Conservation (phyloP, 2,888 invertebrate genomes). For the Pomacea canaliculata region DNA sequence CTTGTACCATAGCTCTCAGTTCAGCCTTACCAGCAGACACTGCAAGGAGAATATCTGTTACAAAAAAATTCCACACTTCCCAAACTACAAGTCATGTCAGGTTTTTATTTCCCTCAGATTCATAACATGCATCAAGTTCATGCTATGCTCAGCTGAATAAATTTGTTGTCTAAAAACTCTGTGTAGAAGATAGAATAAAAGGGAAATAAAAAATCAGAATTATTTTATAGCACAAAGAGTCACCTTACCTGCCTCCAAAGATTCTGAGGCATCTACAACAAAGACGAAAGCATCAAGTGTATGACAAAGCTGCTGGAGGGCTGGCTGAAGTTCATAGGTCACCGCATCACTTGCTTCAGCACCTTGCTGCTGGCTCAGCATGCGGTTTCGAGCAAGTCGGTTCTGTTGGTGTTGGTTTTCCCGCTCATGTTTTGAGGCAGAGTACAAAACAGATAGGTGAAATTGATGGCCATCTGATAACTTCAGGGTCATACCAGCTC, state of each 20-base stretch:
- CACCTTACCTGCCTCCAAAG: constrained; percentile 36
- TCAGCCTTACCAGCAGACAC: constrained; percentile 37
- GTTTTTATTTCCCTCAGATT: too few species aligned
- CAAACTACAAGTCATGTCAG: too few species aligned
- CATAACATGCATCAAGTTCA: too few species aligned
- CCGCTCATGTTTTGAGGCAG: constrained; percentile 51
- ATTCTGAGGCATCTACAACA: constrained; percentile 59
- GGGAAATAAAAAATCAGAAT: too few species aligned
- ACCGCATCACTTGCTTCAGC: constrained; percentile 21
- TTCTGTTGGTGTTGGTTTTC: constrained; percentile 30
- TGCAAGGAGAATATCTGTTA: constrained; percentile 11
- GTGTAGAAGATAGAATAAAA: too few species aligned
- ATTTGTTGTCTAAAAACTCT: too few species aligned
- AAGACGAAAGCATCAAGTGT: constrained; percentile 66
- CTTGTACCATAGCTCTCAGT: constrained; percentile 59
- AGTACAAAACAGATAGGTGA: constrained; percentile 57
- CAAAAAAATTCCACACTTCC: too few species aligned
- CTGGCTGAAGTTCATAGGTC: constrained; percentile 52
- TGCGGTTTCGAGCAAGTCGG: constrained; percentile 44
- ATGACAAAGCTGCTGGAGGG: constrained; percentile 61
- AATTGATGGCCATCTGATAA: constrained; percentile 43
- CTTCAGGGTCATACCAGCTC: constrained; percentile 56
- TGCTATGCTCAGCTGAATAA: too few species aligned
- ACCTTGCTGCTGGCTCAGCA: constrained; percentile 37
- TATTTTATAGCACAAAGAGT: too few species aligned